Base-by-base conservation (phyloP, 1,140 invertebrate genomes). In the Holotrichia oblita region DNA sequence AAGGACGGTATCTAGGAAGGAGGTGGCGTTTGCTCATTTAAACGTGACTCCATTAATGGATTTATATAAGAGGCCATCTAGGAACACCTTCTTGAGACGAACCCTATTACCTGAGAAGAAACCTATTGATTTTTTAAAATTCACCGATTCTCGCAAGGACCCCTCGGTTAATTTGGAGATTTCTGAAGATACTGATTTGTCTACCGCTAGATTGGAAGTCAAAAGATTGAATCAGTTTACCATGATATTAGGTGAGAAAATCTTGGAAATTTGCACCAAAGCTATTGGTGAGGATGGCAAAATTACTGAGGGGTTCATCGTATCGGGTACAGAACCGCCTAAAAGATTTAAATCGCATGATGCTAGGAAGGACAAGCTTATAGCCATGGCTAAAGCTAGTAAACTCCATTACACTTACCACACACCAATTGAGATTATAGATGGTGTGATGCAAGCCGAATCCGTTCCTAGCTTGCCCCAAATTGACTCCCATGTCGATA, bases 321-420 rank as follows among this genome's bases (percentile, higher is more conserved):
- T 80, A 8, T 78, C 83, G 42, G 83, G 81, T 3, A 79, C 81
- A 0, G 82, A 84, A 81, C 81, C 82, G n/a, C 79, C 80, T 17
- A 82, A 78, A 69, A 42, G 77, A 61, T 77, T 80, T 14, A 78
- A 80, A 34, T 55, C 48, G 17, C 14, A 34, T 10, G 44, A 76
- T 40, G 0, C 17, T 9, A 55, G 41, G n/a, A 76, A 44, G 27
- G 44, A 48, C 9, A 55, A 27, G 10, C 9, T 41, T 9, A 44
- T 17, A 55, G 20, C 48, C 0, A 48, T 55, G 41, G 44, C 41
- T 3, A 76, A 27, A 27, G 24, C 27, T 6, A 27, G 75, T 10
- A 74, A 42, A 6, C 40, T 74, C 4, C 75, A 76, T 34, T 48
- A 10, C 20, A 48, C 6, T 12, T 76, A 14, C n/a, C 44, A 48